Base-by-base conservation (phyloP, 1,140 invertebrate species). In the Pachypeltis micranthus region DNA sequence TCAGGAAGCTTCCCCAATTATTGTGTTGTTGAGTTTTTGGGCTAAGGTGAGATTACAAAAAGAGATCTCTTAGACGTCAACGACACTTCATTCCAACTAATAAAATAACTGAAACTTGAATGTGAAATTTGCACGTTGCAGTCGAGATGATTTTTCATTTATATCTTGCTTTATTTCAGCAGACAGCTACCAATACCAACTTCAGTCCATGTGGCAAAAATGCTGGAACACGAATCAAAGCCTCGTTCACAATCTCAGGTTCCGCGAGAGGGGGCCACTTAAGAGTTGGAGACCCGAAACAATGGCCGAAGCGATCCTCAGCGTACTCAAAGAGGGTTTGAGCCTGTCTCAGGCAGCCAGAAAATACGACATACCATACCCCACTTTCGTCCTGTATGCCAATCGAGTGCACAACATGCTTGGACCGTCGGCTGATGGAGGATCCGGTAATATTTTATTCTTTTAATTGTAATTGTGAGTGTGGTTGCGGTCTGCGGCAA, bases 191-290 rank as follows among this genome's bases (percentile, higher is more conserved):
- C 90, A 93, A 76, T 92, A 92, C 74, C 91, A 93, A 75, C 77
- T 93, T 72, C 91, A 93, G 74, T 90, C 87, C 31, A 90, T 92
- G 84, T 93, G 91, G 91, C 91, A 93, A 74, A 93, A 92, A 73
- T 92, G 90, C 75, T 93, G 90, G 90, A 92, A 87, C 72, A 91
- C 87, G 59, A 90, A 90, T 75, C 89, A 91, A 74, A 87, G 85
- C 66, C 78, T 91, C 67, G 86, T 91, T 29, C 90, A 93, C 75
- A 90, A 91, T 72, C 77, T 93, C 69, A 81, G 90, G 58, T 93
- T 93, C 78, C 82, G 91, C n/a, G 91, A 93, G 74, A 83, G 91
- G 47, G 91, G 91, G 1, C 91, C 91, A 0, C 78, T 93, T 61
- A 94, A 94, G 74, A 91, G 90, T 24, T 94, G 91, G 91, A 77